Base-by-base conservation (phyloP, 2,888 invertebrate species). In the Pristionchus arcanus region DNA sequence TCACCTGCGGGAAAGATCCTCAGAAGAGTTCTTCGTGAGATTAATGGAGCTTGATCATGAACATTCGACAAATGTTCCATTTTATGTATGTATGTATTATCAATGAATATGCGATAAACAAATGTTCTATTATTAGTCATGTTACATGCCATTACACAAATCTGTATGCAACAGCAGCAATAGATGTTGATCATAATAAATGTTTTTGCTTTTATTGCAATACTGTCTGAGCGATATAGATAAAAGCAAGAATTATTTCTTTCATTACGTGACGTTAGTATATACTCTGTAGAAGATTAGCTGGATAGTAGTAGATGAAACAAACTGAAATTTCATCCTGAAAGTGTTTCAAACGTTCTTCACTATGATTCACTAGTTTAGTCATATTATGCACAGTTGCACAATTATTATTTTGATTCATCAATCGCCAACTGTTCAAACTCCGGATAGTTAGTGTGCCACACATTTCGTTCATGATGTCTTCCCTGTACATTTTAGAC, bases 1-100 rank as follows among this genome's bases (percentile, higher is more conserved):
- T n/a, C n/a, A n/a, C n/a, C n/a, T n/a, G n/a, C 49, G 11, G 81
- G 81, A 9, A 81, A 81, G 49, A 81, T 81, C 4, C 81, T 81
- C 13, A 81, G 81, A 53, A 31, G 81, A 31, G 81, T 81, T 11
- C 81, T 81, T 15, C 37, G 49, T 4, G 53, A 81, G n/a, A 28
- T 81, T 25, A 42, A 81, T 37, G 74, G 37, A 2, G 74, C 74
- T 15, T 74, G 37, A 74, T 68, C n/a, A 21, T 19, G 15, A 16
- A 55, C 21, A 16, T 15, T 55, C 55, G 21, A 55, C 55, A 16
- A 21, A 5, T 55, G 19, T 55, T 4, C 55, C 21, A n/a, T 49
- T 13, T 49, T 11, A 25, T 63, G 63, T 63, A 11, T 63, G 7
- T 53, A 53, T 53, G 49, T 53, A 15, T 53, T 53, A n/a, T n/a